Evolutionary conservation across 92 coral and sea anemone genomes (phyloP).

Genomic region (Zoanthus sansibaricus): DNA sequence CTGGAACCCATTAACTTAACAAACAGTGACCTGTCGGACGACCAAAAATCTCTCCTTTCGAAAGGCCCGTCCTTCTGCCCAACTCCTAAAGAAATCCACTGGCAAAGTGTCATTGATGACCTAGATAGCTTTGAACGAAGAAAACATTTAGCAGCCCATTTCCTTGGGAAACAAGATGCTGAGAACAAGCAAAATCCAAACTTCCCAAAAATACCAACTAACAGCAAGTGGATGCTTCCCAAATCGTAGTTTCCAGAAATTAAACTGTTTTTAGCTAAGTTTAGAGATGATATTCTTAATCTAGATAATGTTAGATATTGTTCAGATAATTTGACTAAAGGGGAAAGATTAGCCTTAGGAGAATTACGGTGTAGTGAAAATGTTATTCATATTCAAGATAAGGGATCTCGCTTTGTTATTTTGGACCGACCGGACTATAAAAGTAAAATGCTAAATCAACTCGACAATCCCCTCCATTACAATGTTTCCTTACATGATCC

Average conservation of each 20-base stretch:
- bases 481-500: conserved; percentile 35
- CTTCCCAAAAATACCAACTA: conserved; percentile 46
- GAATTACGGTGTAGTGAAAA: conserved; percentile 20
- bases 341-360: conserved; percentile 42
- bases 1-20: conserved; percentile 51
- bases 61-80: conserved; percentile 70
- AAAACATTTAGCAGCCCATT: conserved; percentile 29
- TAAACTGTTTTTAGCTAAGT: conserved; percentile 49
- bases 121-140: conserved; percentile 47
- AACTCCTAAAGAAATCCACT: conserved; percentile 55
- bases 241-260: conserved; percentile 47
- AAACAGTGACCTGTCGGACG: conserved; percentile 38
- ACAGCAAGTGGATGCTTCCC: conserved; percentile 58
- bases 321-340: conserved; percentile 42
- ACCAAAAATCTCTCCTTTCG: conserved; percentile 25
- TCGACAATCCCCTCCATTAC: conserved; percentile 46
- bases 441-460: conserved; percentile 44
- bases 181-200: not conserved
- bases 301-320: conserved; percentile 19
- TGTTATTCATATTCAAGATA: conserved; percentile 54
- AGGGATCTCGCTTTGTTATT: conserved; percentile 49
- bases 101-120: conserved; percentile 55
- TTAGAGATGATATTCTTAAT: conserved; percentile 47
- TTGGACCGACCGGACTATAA: conserved; percentile 30
- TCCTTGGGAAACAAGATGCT: conserved; percentile 18